phyloP scores from a whole-genome alignment of 2,113 vertebrate species.

The Phasianus colchicus region DNA sequence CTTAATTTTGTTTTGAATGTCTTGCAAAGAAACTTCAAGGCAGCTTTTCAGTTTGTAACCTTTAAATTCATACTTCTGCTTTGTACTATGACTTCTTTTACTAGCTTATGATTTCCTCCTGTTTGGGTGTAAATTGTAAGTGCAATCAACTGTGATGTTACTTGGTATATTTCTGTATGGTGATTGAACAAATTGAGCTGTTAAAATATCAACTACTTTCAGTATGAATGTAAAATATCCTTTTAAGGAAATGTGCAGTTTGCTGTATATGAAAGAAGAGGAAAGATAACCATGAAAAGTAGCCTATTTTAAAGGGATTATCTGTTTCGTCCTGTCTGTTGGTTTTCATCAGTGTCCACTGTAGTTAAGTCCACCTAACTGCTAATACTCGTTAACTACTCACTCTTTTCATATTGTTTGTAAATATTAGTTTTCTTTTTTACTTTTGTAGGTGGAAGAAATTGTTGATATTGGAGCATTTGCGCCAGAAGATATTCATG shows the following conservation, averaged over 20 bases:
- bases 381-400: neutral
- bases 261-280: neutral
- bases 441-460: conserved; percentile 91
- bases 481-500: conserved; percentile 94
- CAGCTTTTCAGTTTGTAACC: neutral
- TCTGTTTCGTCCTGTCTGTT: neutral
- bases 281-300: neutral
- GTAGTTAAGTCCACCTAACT: neutral
- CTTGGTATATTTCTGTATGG: neutral
- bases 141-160: neutral
- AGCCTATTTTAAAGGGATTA: neutral
- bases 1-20: neutral
- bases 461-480: conserved; percentile 94
- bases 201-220: neutral
- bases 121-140: neutral
- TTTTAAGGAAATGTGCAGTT: neutral
- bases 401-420: neutral
- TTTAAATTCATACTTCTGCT: conserved; percentile 3
- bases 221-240: neutral
- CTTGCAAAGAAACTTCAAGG: neutral
- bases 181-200: neutral
- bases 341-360: neutral
- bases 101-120: neutral
- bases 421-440: neutral
- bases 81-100: conserved; percentile 12